A percentile compares a stretch with the other conserved stretches of the same genome.
These are phyloP conservation scores for Lordiphosa andalusiaca DNA, from an alignment of 2,888 invertebrate species.

Conservation along the genomic window DNA sequence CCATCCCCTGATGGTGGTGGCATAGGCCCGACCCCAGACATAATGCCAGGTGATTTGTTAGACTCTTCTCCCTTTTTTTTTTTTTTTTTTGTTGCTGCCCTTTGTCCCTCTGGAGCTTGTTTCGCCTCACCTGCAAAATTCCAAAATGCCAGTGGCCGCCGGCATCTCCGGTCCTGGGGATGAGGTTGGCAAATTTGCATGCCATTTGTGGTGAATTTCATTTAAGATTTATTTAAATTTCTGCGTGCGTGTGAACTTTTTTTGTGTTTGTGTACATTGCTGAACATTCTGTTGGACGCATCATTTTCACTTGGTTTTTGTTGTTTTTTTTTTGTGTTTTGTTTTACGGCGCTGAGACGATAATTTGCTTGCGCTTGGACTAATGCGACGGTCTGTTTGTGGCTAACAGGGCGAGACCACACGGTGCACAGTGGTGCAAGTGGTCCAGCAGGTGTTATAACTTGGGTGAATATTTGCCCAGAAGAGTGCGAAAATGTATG, in stretches of 20 bases:
- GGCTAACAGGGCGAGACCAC: constrained; percentile 19
- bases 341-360: constrained; percentile 57
- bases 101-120: constrained; percentile 27
- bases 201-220: constrained; percentile 65
- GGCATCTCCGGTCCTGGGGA: constrained; percentile 2
- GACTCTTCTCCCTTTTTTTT: constrained; percentile 34
- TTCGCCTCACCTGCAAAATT: constrained; percentile 60
- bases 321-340: constrained; percentile 21
- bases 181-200: constrained; percentile 52
- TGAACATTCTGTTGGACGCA: constrained; percentile 37
- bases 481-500: too few species aligned
- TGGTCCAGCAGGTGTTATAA: too few species aligned
- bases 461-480: too few species aligned
- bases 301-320: constrained; percentile 44
- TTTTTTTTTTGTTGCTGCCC: constrained; percentile 7
- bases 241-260: constrained; percentile 11
- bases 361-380: constrained; percentile 47
- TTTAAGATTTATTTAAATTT: constrained; percentile 71
- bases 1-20: neutral
- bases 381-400: constrained; percentile 31
- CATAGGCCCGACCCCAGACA: constrained; percentile 34
- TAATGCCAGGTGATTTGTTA: constrained; percentile 69
- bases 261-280: constrained; percentile 3
- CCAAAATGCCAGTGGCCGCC: constrained; percentile 19
- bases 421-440: constrained; percentile 6